phyloP scores from a whole-genome alignment of 2,113 vertebrate genomes.

The Atherinomorus stipes region DNA sequence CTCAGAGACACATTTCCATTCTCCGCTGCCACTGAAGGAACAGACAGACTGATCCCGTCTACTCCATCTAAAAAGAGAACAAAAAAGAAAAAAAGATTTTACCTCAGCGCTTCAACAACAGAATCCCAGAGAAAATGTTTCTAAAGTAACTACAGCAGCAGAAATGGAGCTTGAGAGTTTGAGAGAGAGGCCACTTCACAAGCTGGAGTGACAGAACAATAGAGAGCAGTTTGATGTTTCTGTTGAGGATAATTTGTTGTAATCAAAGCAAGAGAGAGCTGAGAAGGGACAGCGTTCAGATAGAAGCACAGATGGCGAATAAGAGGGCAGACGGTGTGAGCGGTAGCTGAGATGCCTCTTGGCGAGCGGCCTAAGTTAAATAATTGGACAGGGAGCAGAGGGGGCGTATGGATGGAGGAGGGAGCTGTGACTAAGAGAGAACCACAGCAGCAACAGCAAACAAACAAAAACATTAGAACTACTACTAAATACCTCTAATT shows the following conservation, averaged over 20 bases:
- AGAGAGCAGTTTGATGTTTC: slow-evolving; percentile 58
- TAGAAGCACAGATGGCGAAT: slow-evolving; percentile 74
- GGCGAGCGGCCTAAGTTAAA: slow-evolving; percentile 71
- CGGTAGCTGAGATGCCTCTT: slow-evolving; percentile 61
- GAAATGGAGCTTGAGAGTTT: background rate
- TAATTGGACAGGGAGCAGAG: slow-evolving; percentile 71
- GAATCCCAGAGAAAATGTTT: slow-evolving; percentile 8
- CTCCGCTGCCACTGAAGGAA: slow-evolving; percentile 75
- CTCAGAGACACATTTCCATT: slow-evolving; percentile 72
- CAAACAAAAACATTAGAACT: slow-evolving; percentile 56
- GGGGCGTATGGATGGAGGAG: slow-evolving; percentile 40
- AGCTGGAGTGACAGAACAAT: slow-evolving; percentile 52
- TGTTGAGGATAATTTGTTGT: slow-evolving; percentile 72
- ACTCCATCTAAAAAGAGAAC: slow-evolving; percentile 69
- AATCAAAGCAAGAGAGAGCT: slow-evolving; percentile 72
- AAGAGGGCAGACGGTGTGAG: slow-evolving; percentile 71
- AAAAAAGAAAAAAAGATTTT: background rate
- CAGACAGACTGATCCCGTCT: slow-evolving; percentile 55
- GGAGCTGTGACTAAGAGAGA: slow-evolving; percentile 49
- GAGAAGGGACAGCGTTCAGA: slow-evolving; percentile 57
- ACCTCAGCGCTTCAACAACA: slow-evolving; percentile 12
- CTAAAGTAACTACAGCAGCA: slow-evolving; percentile 7
- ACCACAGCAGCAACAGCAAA: slow-evolving; percentile 39
- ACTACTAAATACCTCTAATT: slow-evolving; percentile 42
- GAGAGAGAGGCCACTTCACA: slow-evolving; percentile 37